Conservation (phyloP, 2,888 invertebrate species). For the Cataglyphis albicans region DNA sequence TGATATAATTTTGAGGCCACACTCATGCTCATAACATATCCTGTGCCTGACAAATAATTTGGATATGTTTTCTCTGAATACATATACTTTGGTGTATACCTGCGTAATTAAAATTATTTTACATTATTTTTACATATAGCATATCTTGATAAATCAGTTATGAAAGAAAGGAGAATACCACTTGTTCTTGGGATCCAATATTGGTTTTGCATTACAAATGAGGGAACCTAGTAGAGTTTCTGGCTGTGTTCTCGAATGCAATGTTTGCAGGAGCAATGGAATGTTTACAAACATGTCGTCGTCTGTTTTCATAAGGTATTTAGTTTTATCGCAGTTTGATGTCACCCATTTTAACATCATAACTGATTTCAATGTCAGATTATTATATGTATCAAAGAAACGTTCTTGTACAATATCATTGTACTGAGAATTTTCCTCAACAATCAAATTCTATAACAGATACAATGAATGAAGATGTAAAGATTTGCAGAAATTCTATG, state of each 20-base stretch:
- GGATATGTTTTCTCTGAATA: slow-evolving; percentile 91
- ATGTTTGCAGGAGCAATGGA: slow-evolving; percentile 88
- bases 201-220: slow-evolving; percentile 92
- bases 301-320: slow-evolving; percentile 93
- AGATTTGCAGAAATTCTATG: neutral
- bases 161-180: slow-evolving; percentile 86
- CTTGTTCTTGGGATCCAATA: slow-evolving; percentile 91
- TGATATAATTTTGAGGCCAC: slow-evolving; percentile 89
- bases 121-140: slow-evolving; percentile 4
- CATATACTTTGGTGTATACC: slow-evolving; percentile 94
- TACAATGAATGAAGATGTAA: neutral
- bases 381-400: slow-evolving; percentile 94
- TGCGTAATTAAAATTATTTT: slow-evolving; percentile 75
- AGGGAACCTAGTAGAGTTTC: slow-evolving; percentile 91
- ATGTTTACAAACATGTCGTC: slow-evolving; percentile 95
- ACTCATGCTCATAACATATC: slow-evolving; percentile 91
- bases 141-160: neutral
- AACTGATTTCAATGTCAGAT: slow-evolving; percentile 94
- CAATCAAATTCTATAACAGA: slow-evolving; percentile 87
- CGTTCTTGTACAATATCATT: slow-evolving; percentile 94
- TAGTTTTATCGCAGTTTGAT: slow-evolving; percentile 88
- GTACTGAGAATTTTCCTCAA: slow-evolving; percentile 89
- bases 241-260: slow-evolving; percentile 78
- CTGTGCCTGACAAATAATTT: slow-evolving; percentile 93
- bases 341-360: slow-evolving; percentile 94